Conservation (phyloP, 2,888 invertebrate genomes). For the Dynastes grantii region DNA sequence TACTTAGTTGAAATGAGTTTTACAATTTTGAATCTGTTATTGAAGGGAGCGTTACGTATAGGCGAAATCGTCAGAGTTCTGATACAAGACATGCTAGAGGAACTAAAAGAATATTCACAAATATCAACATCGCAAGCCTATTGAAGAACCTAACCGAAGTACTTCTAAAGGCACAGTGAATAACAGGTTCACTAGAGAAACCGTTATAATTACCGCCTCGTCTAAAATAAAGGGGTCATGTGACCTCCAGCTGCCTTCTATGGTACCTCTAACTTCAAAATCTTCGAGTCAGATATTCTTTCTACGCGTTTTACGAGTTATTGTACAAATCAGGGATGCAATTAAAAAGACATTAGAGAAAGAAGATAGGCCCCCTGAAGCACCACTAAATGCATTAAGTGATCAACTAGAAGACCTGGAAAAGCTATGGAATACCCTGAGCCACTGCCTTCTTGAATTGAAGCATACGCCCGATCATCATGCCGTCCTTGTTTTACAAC, state of each 20-base stretch:
- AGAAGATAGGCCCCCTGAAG: conserved; percentile 51
- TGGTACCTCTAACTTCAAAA: conserved; percentile 86
- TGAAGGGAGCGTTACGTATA: conserved; percentile 82
- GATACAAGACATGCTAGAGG: conserved; percentile 78
- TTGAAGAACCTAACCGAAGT: conserved; percentile 63
- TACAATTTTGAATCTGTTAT: conserved; percentile 77
- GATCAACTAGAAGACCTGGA: conserved; percentile 79
- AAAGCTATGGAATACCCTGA: conserved; percentile 84
- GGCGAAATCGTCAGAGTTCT: conserved; percentile 83
- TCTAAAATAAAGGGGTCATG: conserved; percentile 81
- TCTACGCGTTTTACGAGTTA: conserved; percentile 86
- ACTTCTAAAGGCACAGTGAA: conserved; percentile 71
- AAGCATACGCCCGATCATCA: conserved; percentile 90
- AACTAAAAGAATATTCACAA: conserved; percentile 68
- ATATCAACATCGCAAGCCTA: conserved; percentile 61
- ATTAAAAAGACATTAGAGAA: conserved; percentile 63
- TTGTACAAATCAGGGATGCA: conserved; percentile 83
- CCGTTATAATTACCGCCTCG: conserved; percentile 84
- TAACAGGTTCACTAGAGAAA: conserved; percentile 80
- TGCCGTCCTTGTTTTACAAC: conserved; percentile 88
- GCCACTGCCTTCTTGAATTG: conserved; percentile 83
- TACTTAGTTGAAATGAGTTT: conserved; percentile 81
- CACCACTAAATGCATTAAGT: conserved; percentile 75
- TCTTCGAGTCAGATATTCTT: conserved; percentile 90
- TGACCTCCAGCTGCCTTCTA: conserved; percentile 87